These are phyloP conservation scores for Tyria jacobaeae DNA, from an alignment of 2,888 invertebrate species.

Conservation along the genomic window DNA sequence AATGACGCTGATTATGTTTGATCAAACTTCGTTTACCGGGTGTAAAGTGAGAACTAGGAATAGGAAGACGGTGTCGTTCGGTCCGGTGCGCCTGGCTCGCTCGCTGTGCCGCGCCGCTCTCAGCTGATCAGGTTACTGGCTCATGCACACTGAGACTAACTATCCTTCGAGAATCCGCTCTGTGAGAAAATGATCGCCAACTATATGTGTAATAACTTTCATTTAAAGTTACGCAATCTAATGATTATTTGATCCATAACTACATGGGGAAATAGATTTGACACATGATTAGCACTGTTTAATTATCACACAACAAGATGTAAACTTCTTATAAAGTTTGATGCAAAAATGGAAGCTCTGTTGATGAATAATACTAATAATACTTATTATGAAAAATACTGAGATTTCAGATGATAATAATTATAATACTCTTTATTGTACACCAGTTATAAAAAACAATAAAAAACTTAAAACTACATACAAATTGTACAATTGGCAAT, in stretches of 20 bases:
- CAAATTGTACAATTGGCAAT: too few relatives aligned
- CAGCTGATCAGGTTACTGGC: slow-evolving; percentile 76
- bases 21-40: slow-evolving; percentile 70
- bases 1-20: slow-evolving; percentile 70
- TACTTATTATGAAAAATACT: too few relatives aligned
- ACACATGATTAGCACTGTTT: background rate
- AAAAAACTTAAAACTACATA: too few relatives aligned
- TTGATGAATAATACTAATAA: too few relatives aligned
- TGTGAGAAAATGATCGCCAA: slow-evolving; percentile 42
- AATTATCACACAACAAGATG: background rate
- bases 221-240: slow-evolving; percentile 5
- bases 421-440: too few relatives aligned
- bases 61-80: slow-evolving; percentile 73
- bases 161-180: slow-evolving; percentile 47
- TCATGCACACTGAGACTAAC: slow-evolving; percentile 47
- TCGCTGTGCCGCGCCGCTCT: slow-evolving; percentile 61
- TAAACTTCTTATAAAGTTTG: too few relatives aligned
- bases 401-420: too few relatives aligned
- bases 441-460: too few relatives aligned
- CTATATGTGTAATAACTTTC: slow-evolving; percentile 20
- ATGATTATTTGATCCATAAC: slow-evolving; percentile 8
- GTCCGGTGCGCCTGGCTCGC: slow-evolving; percentile 65
- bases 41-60: slow-evolving; percentile 83
- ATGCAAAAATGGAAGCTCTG: too few relatives aligned
- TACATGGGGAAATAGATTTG: background rate